A percentile compares a stretch with the other conserved stretches of the same genome.
Evolutionary conservation across 2,888 invertebrate species (phyloP).

Genomic region (Acanthacorydalis orientalis): DNA sequence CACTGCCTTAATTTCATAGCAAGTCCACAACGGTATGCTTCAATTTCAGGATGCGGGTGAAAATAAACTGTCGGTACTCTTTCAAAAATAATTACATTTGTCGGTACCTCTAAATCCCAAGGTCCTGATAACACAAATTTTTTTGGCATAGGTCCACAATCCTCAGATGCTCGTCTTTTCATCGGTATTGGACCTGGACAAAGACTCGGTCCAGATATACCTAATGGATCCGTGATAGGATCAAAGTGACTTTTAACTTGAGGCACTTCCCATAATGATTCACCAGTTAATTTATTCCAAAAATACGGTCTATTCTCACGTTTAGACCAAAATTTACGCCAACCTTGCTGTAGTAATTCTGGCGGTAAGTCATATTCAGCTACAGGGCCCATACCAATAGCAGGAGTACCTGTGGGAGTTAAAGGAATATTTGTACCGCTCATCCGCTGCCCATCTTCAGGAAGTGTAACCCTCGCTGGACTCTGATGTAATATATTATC

Average conservation of each 20-base stretch:
- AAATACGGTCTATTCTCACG: constrained; percentile 89
- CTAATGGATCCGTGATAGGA: constrained; percentile 81
- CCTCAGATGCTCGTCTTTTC: constrained; percentile 62
- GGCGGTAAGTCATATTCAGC: constrained; percentile 34
- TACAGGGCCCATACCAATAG: constrained; percentile 25
- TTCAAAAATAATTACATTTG: constrained; percentile 82
- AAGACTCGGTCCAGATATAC: constrained; percentile 40
- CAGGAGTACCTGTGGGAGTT: constrained; percentile 40
- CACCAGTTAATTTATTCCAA: constrained; percentile 90
- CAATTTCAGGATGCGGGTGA: constrained; percentile 89
- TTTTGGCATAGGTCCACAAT: constrained; percentile 58
- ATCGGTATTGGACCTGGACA: constrained; percentile 42
- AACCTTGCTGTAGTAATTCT: constrained; percentile 70
- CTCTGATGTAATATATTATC: background rate
- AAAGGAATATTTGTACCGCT: constrained; percentile 25
- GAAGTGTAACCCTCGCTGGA: constrained; percentile 2
- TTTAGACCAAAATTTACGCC: constrained; percentile 95
- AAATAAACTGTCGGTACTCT: constrained; percentile 68
- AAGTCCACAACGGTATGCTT: constrained; percentile 67
- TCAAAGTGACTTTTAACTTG: constrained; percentile 69
- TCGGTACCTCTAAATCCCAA: constrained; percentile 88
- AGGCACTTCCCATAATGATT: constrained; percentile 95
- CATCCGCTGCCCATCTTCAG: constrained; percentile 1
- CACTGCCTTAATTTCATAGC: constrained; percentile 74
- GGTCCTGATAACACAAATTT: constrained; percentile 79